Conservation (phyloP, 2,888 invertebrate species). For the Polymixis flavicincta region DNA sequence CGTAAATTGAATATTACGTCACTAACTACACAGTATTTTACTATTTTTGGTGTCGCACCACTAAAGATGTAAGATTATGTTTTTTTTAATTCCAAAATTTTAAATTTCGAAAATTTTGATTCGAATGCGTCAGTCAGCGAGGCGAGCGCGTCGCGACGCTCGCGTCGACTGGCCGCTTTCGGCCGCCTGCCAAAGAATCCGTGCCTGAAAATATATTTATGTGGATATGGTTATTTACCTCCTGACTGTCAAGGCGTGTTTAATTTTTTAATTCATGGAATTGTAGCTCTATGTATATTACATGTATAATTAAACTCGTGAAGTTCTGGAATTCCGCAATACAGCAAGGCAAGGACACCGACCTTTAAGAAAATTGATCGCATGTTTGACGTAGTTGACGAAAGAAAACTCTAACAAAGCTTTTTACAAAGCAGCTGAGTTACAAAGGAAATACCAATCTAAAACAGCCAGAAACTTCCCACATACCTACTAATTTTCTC, state of each 20-base stretch:
- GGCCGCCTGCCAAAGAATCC: conserved; percentile 87
- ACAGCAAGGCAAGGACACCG: conserved; percentile 24
- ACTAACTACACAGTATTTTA: conserved; percentile 46
- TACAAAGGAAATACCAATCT: conserved; percentile 13
- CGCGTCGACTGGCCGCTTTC: conserved; percentile 85
- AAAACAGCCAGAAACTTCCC: neutral
- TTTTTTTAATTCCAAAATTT: conserved; percentile 62
- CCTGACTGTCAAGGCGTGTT: conserved; percentile 63
- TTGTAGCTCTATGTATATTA: neutral
- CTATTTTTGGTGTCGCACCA: conserved; percentile 54
- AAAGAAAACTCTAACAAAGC: neutral
- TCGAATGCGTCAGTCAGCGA: conserved; percentile 78
- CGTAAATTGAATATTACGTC: conserved; percentile 51
- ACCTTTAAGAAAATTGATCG: conserved; percentile 41
- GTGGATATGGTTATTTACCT: conserved; percentile 83
- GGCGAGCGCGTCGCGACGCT: conserved; percentile 82
- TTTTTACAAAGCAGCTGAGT: neutral
- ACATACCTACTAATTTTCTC: neutral
- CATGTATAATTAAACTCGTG: conserved; percentile 7
- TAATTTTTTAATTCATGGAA: conserved; percentile 57
- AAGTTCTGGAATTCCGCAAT: conserved; percentile 20
- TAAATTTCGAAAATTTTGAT: conserved; percentile 73
- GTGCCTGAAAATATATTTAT: conserved; percentile 87
- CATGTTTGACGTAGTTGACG: conserved; percentile 24
- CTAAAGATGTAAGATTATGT: conserved; percentile 51